Conservation (phyloP, 2,797 vertebrate genomes). For the Morelia viridis region DNA sequence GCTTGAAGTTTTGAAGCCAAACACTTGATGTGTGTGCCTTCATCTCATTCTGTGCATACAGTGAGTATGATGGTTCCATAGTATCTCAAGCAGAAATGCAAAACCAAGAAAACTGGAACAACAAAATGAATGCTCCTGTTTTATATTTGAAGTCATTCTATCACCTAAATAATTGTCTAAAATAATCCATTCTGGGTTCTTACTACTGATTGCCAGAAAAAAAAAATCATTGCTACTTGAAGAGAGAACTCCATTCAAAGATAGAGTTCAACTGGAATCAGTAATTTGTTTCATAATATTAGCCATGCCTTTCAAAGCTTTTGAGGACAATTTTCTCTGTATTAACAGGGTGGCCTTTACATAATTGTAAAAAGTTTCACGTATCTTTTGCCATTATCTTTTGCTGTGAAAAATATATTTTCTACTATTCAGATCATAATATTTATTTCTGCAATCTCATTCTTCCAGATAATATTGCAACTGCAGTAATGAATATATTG, state of each 20-base stretch:
- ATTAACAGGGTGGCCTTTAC: neutral
- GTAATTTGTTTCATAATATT: neutral
- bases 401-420: neutral
- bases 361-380: neutral
- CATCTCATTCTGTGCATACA: neutral
- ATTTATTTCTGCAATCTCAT: neutral
- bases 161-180: neutral
- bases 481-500: neutral
- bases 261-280: conserved; percentile 7
- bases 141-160: neutral
- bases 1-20: neutral
- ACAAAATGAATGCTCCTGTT: neutral
- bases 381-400: neutral
- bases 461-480: neutral
- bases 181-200: neutral
- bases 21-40: neutral
- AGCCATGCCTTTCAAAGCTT: neutral
- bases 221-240: conserved; percentile 5
- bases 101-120: neutral
- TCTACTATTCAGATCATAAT: neutral
- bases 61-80: neutral
- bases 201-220: neutral
- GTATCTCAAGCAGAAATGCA: neutral
- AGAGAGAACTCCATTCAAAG: neutral
- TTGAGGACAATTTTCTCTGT: neutral